Base-by-base conservation (phyloP, 2,797 vertebrate species). In the Lacerta bilineata region DNA sequence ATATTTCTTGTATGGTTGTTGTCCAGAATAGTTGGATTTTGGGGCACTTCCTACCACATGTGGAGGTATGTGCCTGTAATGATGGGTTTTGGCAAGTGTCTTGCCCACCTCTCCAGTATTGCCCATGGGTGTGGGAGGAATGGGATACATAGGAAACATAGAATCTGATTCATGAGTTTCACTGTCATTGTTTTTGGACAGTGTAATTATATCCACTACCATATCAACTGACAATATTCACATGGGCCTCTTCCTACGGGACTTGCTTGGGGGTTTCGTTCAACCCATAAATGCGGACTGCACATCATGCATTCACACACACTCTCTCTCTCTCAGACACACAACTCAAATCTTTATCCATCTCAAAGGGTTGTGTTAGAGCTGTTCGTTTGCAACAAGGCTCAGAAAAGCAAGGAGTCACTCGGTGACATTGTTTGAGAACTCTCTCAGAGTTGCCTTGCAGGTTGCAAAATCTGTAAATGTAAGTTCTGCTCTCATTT, bases 381-480 rank as follows among this genome's bases (percentile, higher is more conserved):
- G 90, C 76, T 88, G 90, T 89, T 92, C 90, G 89, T 76, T 91
- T 86, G 82, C 90, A 95, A 95, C 92, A 93, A 94, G 93, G 89
- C 92, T 96, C 94, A 95, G 92, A 74, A 85, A 85, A 88, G 89
- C 87, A 92, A 84, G 75, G 87, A 93, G 95, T 91, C 83, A 92
- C 93, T 94, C 91, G 90, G 94, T 95, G 93, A 92, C 94, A 94
- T 93, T 68, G 87, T 94, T 95, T 94, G 94, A 96, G 94, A 94
- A 96, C 95, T 93, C 95, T 90, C 94, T 95, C 95, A 95, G 25
- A 95, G 94, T 93, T 90, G 92, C 92, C 94, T 92, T 25, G 85
- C 94, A 91, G 91, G 94, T 94, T 94, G 93, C 93, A 93, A 94
- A 94, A 94, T 94, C 93, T 95, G 87, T 93, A 94, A 95, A 93